These are phyloP conservation scores for Alligator mississippiensis DNA, from an alignment of 2,113 vertebrate species.

Conservation along the genomic window DNA sequence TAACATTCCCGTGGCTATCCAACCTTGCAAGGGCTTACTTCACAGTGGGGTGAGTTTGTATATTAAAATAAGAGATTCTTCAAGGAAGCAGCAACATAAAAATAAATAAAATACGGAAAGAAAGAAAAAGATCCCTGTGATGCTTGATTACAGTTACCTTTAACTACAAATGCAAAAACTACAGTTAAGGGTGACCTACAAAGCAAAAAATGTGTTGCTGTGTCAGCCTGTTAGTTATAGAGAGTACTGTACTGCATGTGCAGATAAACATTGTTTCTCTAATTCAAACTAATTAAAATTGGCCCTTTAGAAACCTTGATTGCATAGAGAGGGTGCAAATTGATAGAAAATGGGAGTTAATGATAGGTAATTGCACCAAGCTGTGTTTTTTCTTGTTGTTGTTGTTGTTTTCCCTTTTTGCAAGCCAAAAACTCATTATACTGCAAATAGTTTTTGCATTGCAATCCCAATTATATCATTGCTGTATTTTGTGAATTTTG, in stretches of 20 bases:
- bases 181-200: slow-evolving; percentile 61
- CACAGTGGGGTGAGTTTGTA: slow-evolving; percentile 86
- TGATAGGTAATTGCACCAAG: slow-evolving; percentile 71
- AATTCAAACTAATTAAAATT: slow-evolving; percentile 59
- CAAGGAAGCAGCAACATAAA: slow-evolving; percentile 31
- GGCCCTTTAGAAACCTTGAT: slow-evolving; percentile 71
- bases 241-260: background rate
- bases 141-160: slow-evolving; percentile 67
- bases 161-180: slow-evolving; percentile 53
- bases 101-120: no score
- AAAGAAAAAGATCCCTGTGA: slow-evolving; percentile 39
- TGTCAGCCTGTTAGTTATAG: slow-evolving; percentile 26
- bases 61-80: slow-evolving; percentile 72
- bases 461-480: slow-evolving; percentile 10
- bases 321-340: slow-evolving; percentile 64
- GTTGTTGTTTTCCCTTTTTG: background rate
- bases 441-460: slow-evolving; percentile 31
- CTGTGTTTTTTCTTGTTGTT: background rate
- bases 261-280: slow-evolving; percentile 55
- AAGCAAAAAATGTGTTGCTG: slow-evolving; percentile 48
- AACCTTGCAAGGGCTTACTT: slow-evolving; percentile 78
- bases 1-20: slow-evolving; percentile 74
- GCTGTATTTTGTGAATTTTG: background rate
- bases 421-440: slow-evolving; percentile 27
- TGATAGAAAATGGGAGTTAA: slow-evolving; percentile 66